Evolutionary conservation across 2,888 invertebrate species (phyloP).

Genomic region (Pheosia tremula): DNA sequence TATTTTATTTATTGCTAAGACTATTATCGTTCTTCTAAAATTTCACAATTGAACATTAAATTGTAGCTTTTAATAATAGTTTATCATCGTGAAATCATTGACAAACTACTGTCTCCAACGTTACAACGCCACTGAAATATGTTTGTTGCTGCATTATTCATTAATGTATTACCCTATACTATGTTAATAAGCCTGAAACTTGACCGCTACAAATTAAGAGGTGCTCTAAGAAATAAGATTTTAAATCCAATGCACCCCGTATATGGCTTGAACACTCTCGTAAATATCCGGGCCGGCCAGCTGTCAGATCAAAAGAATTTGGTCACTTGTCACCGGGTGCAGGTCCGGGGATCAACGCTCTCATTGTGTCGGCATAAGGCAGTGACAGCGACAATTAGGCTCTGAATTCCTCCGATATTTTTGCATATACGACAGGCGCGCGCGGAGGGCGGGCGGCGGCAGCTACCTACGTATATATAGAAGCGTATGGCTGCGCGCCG

Average conservation of each 20-base stretch:
- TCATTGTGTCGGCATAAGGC: slow-evolving; percentile 76
- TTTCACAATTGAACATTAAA: not conserved
- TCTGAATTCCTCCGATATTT: slow-evolving; percentile 79
- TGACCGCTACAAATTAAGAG: too few species aligned
- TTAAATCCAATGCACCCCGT: slow-evolving; percentile 36
- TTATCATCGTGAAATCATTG: not conserved
- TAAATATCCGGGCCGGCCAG: slow-evolving; percentile 52
- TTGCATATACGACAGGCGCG: slow-evolving; percentile 67
- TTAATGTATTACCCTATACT: too few species aligned
- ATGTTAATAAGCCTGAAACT: too few species aligned
- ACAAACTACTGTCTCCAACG: not conserved
- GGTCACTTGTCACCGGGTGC: slow-evolving; percentile 69
- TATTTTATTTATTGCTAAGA: slow-evolving; percentile 13
- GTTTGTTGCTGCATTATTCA: not conserved
- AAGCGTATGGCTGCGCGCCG: slow-evolving; percentile 62
- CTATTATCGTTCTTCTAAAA: slow-evolving; percentile 7
- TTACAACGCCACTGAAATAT: not conserved
- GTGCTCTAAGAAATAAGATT: not conserved
- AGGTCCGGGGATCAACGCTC: slow-evolving; percentile 77
- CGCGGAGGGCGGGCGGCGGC: slow-evolving; percentile 69
- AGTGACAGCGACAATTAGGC: slow-evolving; percentile 80
- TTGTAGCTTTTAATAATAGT: slow-evolving; percentile 1
- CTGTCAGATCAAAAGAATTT: slow-evolving; percentile 60
- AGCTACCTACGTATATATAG: slow-evolving; percentile 72
- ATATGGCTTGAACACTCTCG: slow-evolving; percentile 43